Conservation (phyloP, 2,888 invertebrate species). For the Apamea epomidion region DNA sequence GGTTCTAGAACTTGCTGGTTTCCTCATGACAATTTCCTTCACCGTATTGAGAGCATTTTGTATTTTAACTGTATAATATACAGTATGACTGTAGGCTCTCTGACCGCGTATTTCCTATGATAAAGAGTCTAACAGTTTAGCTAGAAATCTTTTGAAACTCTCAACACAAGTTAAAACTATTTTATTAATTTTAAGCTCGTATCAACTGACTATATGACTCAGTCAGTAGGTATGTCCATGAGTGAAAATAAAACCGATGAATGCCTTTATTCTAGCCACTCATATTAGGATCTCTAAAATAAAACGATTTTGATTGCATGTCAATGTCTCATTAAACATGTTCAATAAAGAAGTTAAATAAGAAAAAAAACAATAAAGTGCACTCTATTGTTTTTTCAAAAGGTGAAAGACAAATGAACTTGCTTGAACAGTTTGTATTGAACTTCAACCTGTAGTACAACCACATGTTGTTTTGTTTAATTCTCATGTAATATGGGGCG, state of each 20-base stretch:
- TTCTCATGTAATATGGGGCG: too few relatives aligned
- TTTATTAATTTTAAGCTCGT: too few relatives aligned
- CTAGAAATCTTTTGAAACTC: background rate
- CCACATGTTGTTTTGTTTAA: too few relatives aligned
- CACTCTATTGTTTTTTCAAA: constrained; percentile 19
- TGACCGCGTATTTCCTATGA: background rate
- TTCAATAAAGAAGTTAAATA: constrained; percentile 6
- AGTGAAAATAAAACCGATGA: too few relatives aligned
- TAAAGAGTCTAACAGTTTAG: background rate
- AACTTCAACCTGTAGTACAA: constrained; percentile 3
- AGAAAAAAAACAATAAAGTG: constrained; percentile 19
- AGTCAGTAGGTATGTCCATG: too few relatives aligned
- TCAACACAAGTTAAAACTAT: too few relatives aligned
- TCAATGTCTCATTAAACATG: constrained; percentile 7
- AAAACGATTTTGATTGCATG: constrained; percentile 13
- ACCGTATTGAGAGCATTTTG: background rate
- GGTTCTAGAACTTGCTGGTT: background rate
- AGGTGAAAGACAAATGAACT: constrained; percentile 45
- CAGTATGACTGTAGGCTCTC: background rate
- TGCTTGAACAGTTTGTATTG: background rate
- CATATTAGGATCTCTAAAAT: background rate
- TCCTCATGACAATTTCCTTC: background rate
- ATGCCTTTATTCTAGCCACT: too few relatives aligned
- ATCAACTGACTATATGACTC: too few relatives aligned
- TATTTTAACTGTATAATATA: background rate